Conservation (phyloP, 2,113 vertebrate genomes). For the Toxotes jaculatrix region DNA sequence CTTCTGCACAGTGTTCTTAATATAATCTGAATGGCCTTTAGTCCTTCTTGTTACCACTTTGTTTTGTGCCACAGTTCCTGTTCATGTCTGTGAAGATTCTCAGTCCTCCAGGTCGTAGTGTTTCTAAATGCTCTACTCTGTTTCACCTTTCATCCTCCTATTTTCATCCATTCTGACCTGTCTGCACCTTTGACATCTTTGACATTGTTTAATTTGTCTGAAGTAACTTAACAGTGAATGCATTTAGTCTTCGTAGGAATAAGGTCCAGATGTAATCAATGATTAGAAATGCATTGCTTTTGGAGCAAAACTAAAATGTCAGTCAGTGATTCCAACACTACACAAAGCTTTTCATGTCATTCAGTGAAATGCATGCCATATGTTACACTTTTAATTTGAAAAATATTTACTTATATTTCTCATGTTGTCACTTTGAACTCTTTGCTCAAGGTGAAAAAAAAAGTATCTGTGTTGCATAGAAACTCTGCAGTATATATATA, state of each 20-base stretch:
- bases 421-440: not conserved
- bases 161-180: not conserved
- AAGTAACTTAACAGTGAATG: not conserved
- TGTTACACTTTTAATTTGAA: not conserved
- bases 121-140: too few relatives aligned
- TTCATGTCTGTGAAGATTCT: not conserved
- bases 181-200: slow-evolving; percentile 10
- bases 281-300: not conserved
- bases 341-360: not conserved
- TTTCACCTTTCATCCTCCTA: too few relatives aligned
- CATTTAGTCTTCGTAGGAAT: not conserved
- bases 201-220: not conserved
- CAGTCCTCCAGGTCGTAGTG: too few relatives aligned
- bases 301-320: not conserved
- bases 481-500: too few relatives aligned
- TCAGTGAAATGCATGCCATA: not conserved
- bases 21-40: slow-evolving; percentile 11
- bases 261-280: not conserved
- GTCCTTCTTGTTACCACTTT: not conserved
- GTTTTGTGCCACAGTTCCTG: not conserved
- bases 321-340: not conserved
- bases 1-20: slow-evolving; percentile 32
- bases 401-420: not conserved
- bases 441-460: not conserved
- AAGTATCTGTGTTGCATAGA: not conserved